Percentiles rank a stretch among this genome's conserved stretches.
Conservation (phyloP, 2,113 vertebrate genomes). For the Oncorhynchus kisutch region DNA sequence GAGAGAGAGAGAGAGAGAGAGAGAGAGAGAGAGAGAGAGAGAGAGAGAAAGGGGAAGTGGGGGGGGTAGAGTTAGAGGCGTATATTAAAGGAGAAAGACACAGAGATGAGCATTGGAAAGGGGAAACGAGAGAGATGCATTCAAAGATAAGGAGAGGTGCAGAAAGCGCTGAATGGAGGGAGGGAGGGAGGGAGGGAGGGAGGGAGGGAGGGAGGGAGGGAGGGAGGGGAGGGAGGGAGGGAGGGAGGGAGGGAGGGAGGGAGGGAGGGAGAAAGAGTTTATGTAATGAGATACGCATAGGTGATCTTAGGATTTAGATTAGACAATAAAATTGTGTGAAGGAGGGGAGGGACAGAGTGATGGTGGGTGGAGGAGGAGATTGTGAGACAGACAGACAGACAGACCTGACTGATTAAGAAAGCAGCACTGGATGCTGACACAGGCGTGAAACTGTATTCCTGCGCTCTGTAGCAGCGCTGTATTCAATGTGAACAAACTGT, state of each 20-base stretch:
- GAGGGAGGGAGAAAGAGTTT: not conserved
- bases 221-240: no score
- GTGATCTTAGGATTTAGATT: not conserved
- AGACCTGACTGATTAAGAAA: slow-evolving; percentile 57
- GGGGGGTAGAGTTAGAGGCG: not conserved
- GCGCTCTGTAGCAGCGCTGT: slow-evolving; percentile 29
- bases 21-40: not conserved
- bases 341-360: not conserved
- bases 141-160: no score
- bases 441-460: slow-evolving; percentile 45
- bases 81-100: slow-evolving; percentile 16
- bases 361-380: not conserved
- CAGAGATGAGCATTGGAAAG: not conserved
- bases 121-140: not conserved
- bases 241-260: no score
- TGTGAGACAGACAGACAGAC: slow-evolving; percentile 6
- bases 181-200: not conserved
- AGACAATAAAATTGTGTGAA: not conserved
- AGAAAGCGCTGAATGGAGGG: not conserved
- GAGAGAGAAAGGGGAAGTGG: slow-evolving; percentile 13
- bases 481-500: slow-evolving; percentile 33
- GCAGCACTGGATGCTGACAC: slow-evolving; percentile 47
- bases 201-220: no score
- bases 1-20: no score
- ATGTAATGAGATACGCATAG: not conserved